Conservation (phyloP, 2,113 vertebrate species). For the Rhadina sibilatrix region DNA sequence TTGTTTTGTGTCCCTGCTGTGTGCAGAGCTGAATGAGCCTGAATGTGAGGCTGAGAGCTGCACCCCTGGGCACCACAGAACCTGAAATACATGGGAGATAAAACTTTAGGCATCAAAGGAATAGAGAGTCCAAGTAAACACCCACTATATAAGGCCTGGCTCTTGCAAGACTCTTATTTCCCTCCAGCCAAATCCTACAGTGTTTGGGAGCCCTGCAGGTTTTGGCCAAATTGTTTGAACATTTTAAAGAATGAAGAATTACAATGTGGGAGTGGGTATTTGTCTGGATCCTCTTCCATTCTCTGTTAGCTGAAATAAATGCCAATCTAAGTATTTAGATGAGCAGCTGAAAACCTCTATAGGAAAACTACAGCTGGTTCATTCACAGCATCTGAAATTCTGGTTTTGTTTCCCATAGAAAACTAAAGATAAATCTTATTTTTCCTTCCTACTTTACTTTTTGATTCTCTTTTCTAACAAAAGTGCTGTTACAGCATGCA, state of each 20-base stretch:
- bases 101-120: neutral
- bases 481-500: neutral
- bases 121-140: neutral
- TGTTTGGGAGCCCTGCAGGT: neutral
- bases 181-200: neutral
- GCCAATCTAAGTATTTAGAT: neutral
- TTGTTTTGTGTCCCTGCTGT: neutral
- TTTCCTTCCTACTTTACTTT: neutral
- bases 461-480: neutral
- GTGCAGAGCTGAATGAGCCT: neutral
- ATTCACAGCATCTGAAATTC: neutral
- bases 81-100: neutral
- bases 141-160: neutral
- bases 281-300: neutral
- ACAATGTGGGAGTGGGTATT: rapidly evolving
- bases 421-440: neutral
- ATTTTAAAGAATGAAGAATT: neutral
- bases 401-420: neutral
- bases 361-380: neutral
- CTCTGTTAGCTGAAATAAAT: neutral
- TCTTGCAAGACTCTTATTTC: neutral
- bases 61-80: neutral
- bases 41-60: neutral
- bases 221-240: neutral
- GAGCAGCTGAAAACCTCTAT: neutral